Percentiles rank a stretch among this genome's conserved stretches.
phyloP scores from a whole-genome alignment of 2,888 invertebrate genomes.

The Cosmorhoe ocellata region DNA sequence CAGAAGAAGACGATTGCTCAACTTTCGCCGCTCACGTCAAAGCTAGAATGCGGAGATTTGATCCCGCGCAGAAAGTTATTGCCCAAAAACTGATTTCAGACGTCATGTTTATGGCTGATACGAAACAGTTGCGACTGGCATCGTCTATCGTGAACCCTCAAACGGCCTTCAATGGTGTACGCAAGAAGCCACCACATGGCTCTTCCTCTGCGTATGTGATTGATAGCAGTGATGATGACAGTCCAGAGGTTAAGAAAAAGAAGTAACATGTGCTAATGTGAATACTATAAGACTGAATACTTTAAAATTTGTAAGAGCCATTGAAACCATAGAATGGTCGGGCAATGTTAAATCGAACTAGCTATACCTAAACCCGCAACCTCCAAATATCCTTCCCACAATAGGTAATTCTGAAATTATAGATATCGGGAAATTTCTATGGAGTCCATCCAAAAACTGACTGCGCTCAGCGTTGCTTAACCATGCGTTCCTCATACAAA shows the following conservation, averaged over 20 bases:
- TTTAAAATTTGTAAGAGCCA: too few relatives aligned
- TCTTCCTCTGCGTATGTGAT: background rate
- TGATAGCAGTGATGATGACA: slow-evolving; percentile 2
- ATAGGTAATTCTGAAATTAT: too few relatives aligned
- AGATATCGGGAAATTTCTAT: too few relatives aligned
- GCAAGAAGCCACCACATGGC: background rate
- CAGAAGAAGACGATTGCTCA: slow-evolving; percentile 15
- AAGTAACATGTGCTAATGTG: background rate
- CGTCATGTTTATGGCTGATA: slow-evolving; percentile 26
- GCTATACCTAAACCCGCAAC: too few relatives aligned
- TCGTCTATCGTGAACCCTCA: slow-evolving; percentile 2
- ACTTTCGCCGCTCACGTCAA: slow-evolving; percentile 20
- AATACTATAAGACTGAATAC: too few relatives aligned
- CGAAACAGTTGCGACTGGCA: slow-evolving; percentile 9
- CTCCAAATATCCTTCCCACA: too few relatives aligned
- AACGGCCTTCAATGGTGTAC: background rate
- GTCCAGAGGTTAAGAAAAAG: background rate
- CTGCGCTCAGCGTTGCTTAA: too few relatives aligned
- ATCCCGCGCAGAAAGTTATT: slow-evolving; percentile 17
- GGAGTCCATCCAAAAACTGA: too few relatives aligned
- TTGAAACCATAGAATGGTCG: too few relatives aligned
- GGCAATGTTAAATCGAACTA: too few relatives aligned
- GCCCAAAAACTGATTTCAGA: slow-evolving; percentile 28
- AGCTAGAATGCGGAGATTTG: slow-evolving; percentile 15
- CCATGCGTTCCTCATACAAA: too few relatives aligned